Evolutionary conservation across 2,888 invertebrate species (phyloP), one percentile per base, ranked within the genome.

Genomic region (Drosophila formosana): DNA sequence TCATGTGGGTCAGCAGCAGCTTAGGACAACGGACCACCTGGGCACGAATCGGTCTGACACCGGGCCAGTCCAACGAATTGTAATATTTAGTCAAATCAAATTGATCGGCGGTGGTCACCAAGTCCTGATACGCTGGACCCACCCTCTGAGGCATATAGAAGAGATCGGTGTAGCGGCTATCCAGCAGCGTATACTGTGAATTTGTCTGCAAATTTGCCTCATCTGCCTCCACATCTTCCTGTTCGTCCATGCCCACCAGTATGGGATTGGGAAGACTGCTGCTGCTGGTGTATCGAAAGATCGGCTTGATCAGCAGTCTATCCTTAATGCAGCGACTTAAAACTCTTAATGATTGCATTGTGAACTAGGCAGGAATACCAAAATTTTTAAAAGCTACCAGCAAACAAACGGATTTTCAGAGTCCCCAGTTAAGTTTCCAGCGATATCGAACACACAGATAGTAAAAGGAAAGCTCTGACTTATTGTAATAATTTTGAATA

Each of bases 81-180:
- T 49, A 30, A 9, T 72, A 75, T 30, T 64, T 58, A 5, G 6
- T 39, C 4, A 66, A 4, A 32, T 56, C 62, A n/a, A 75, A 81
- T 4, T 62, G 51, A 30, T 78, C 72, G 9, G 58, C 62, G 4
- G 86, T 69, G 4, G 80, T 69, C 1, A 70, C 49, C 0, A 66
- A 30, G 9, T 74, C 68, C 47, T 87, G 89, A 63, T 87, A 81
- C 2, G 77, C 77, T 0, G 81, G 73, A 4, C 89, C 79, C 5
- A 89, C 72, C 11, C 18, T 46, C 26, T 75, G 58, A 3, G 89
- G 77, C 82, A 87, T 75, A 66, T 71, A 84, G 8, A 85, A 84
- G 0, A 75, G 32, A 49, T 87, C 63, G 3, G 68, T 56, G 7
- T 43, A 52, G 1, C 69, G 65, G 52, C 78, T 72, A 2, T 65